Conservation (phyloP, 2,888 invertebrate species). For the Coecobrya sp. region DNA sequence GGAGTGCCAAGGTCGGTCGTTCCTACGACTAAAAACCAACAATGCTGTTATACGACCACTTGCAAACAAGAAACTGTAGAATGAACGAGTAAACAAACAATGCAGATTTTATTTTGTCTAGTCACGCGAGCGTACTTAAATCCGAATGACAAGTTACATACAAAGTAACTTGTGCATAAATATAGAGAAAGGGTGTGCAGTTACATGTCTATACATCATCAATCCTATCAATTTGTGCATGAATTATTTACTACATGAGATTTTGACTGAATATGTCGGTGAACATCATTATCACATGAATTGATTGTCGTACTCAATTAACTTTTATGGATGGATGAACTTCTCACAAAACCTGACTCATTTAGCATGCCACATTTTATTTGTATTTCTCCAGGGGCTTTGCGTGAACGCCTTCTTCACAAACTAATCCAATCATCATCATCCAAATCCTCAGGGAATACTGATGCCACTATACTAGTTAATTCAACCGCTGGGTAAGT, state of each 20-base stretch:
- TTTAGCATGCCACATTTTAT: not conserved
- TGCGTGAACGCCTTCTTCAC: not conserved
- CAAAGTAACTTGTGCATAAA: not conserved
- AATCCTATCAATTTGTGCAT: not conserved
- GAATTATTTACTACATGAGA: not conserved
- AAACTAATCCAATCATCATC: not conserved
- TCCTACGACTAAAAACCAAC: slow-evolving; percentile 53
- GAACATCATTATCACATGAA: not conserved
- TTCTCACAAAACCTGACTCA: not conserved
- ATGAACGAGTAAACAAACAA: slow-evolving; percentile 7
- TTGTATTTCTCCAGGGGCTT: slow-evolving; percentile 31
- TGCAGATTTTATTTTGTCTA: slow-evolving; percentile 39
- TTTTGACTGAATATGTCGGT: not conserved
- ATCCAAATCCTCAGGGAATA: not conserved
- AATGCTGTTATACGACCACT: not conserved
- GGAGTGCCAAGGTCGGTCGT: slow-evolving; percentile 80
- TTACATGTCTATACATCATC: too few relatives aligned
- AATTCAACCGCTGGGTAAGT: slow-evolving; percentile 46
- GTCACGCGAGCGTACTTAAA: slow-evolving; percentile 16
- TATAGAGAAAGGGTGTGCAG: slow-evolving; percentile 12
- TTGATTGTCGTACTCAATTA: not conserved
- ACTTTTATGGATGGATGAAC: not conserved
- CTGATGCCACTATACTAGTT: not conserved
- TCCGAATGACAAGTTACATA: not conserved
- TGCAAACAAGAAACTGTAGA: not conserved